These are phyloP conservation scores for Choristoneura fumiferana DNA, from an alignment of 1,140 invertebrate species.

Conservation along the genomic window DNA sequence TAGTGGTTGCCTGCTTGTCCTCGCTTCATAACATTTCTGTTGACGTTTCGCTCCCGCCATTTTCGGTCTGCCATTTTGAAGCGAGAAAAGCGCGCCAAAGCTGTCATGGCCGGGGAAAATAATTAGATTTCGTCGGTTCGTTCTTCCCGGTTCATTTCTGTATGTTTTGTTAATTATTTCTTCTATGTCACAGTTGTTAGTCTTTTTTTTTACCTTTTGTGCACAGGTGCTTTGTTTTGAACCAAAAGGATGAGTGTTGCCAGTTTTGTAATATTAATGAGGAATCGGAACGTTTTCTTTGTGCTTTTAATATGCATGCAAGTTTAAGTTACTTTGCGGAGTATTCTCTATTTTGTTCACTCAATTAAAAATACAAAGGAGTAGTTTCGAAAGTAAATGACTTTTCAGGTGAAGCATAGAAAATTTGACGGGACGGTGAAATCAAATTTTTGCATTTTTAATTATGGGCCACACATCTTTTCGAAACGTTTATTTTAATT, in stretches of 20 bases:
- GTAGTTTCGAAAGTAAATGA: too few relatives aligned
- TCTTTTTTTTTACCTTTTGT: slow-evolving; percentile 11
- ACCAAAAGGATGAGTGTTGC: slow-evolving; percentile 1
- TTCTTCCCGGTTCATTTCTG: slow-evolving; percentile 11
- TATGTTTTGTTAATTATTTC: slow-evolving; percentile 19
- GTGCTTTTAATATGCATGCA: slow-evolving; percentile 12
- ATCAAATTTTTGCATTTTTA: too few relatives aligned
- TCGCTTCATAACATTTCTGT: slow-evolving; percentile 12
- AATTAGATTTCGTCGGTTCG: slow-evolving; percentile 14
- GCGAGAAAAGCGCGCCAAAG: slow-evolving; percentile 4
- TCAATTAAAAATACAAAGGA: too few relatives aligned
- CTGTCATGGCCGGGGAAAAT: slow-evolving; percentile 15
- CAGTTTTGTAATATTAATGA: slow-evolving; percentile 5
- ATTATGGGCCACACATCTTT: too few relatives aligned
- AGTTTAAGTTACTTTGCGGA: slow-evolving; percentile 7
- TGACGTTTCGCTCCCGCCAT: background rate
- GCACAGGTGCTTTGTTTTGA: slow-evolving; percentile 3
- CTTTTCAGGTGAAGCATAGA: too few relatives aligned
- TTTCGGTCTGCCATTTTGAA: slow-evolving; percentile 1
- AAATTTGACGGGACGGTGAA: too few relatives aligned
- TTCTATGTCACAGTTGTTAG: slow-evolving; percentile 3
- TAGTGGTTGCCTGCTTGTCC: slow-evolving; percentile 3
- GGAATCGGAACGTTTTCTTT: background rate
- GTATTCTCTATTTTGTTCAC: slow-evolving; percentile 2
- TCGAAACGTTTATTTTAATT: too few relatives aligned